These are phyloP conservation scores for Meandrusa payeni DNA, from an alignment of 2,888 invertebrate species.

Conservation along the genomic window DNA sequence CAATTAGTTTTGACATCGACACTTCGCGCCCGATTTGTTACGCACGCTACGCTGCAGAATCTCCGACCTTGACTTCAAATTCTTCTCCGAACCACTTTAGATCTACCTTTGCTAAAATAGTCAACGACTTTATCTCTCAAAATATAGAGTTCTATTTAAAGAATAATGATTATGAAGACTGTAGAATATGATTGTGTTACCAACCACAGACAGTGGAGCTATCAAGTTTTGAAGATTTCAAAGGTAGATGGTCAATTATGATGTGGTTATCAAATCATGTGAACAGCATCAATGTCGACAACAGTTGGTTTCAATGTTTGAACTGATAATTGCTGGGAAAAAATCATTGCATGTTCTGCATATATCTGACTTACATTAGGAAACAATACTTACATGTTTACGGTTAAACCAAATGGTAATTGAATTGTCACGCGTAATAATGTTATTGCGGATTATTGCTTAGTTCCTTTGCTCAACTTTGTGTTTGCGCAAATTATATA, in stretches of 20 bases:
- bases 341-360: constrained; percentile 3
- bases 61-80: constrained; percentile 25
- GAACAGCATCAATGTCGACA: constrained; percentile 2
- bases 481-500: no score
- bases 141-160: constrained; percentile 4
- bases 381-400: constrained; percentile 1
- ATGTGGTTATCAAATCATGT: constrained; percentile 8
- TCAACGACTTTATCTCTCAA: not conserved
- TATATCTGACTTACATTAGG: not conserved
- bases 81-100: constrained; percentile 5
- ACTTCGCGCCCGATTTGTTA: constrained; percentile 18
- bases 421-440: not conserved
- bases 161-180: not conserved
- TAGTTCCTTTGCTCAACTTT: no score
- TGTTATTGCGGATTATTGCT: not conserved
- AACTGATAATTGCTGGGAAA: constrained; percentile 14
- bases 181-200: not conserved
- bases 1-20: constrained; percentile 23
- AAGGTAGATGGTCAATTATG: not conserved
- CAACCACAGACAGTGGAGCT: constrained; percentile 7
- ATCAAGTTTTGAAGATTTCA: not conserved
- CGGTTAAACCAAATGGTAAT: constrained; percentile 4
- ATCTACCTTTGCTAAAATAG: not conserved
- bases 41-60: constrained; percentile 21
- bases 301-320: constrained; percentile 4